Evolutionary conservation across 2,888 invertebrate genomes (phyloP).

Genomic region (Euphydryas editha): DNA sequence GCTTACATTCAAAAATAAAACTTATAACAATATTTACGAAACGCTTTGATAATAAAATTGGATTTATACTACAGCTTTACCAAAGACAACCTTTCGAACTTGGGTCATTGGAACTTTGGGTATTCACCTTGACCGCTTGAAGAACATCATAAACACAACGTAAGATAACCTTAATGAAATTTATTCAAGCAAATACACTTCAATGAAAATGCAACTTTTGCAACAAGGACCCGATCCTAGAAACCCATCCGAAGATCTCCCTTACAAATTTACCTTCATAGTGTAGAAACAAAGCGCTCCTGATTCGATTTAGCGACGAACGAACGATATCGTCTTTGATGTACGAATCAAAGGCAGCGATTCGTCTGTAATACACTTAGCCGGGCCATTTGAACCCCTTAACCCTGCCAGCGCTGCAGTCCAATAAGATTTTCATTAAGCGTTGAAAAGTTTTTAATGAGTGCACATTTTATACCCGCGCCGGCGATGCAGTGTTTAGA

Average conservation of each 20-base stretch:
- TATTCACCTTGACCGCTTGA: neutral
- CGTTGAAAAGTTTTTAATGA: conserved; percentile 81
- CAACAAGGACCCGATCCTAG: conserved; percentile 19
- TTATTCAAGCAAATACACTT: neutral
- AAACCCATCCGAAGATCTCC: conserved; percentile 34
- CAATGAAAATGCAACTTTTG: conserved; percentile 24
- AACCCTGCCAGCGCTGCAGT: conserved; percentile 54
- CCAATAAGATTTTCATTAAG: conserved; percentile 83
- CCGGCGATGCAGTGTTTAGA: conserved; percentile 48
- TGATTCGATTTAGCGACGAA: conserved; percentile 79
- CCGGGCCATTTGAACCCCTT: conserved; percentile 73
- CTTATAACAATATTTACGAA: too few relatives aligned
- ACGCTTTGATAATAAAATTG: too few relatives aligned
- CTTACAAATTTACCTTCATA: conserved; percentile 43
- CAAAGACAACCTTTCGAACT: too few relatives aligned
- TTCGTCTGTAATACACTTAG: conserved; percentile 82
- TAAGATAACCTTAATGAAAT: neutral
- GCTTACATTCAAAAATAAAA: too few relatives aligned
- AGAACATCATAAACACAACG: neutral
- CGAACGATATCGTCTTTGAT: conserved; percentile 81
- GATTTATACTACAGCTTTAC: too few relatives aligned
- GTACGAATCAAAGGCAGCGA: conserved; percentile 83
- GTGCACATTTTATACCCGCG: conserved; percentile 66
- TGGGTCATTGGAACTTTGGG: too few relatives aligned
- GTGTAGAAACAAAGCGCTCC: conserved; percentile 75